Conservation (phyloP, 92 coral and sea anemone species). For the Umimayanthus kanabou region DNA sequence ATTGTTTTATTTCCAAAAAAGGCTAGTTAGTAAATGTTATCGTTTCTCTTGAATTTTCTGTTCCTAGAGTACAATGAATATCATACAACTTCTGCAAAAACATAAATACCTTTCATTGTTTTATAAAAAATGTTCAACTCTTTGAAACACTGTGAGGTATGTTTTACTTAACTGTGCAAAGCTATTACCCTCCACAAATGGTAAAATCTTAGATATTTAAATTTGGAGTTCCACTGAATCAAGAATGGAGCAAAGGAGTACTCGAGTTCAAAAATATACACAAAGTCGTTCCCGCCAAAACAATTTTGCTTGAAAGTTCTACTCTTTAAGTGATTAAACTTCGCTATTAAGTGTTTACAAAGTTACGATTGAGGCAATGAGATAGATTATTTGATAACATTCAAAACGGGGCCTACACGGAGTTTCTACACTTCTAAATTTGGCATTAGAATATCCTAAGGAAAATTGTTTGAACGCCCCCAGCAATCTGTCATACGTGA, state of each 20-base stretch:
- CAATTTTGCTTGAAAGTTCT: neutral
- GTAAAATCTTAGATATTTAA: neutral
- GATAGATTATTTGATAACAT: neutral
- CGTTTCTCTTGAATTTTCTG: neutral
- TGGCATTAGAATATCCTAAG: neutral
- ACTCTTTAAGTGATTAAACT: neutral
- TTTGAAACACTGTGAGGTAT: neutral
- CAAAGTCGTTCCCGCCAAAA: neutral
- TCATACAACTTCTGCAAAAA: too few relatives aligned
- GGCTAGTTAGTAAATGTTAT: neutral
- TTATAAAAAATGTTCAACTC: too few relatives aligned
- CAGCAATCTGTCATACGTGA: slow-evolving; percentile 11
- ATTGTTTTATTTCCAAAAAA: neutral
- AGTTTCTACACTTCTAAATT: neutral
- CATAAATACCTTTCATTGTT: too few relatives aligned
- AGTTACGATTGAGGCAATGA: neutral
- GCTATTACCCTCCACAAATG: neutral
- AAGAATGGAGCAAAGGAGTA: too few relatives aligned
- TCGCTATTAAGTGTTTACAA: neutral
- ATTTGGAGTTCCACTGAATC: neutral
- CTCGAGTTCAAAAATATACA: neutral
- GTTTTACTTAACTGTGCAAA: too few relatives aligned
- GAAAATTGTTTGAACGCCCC: neutral
- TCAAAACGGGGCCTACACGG: neutral
- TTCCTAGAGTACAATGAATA: neutral